These are phyloP conservation scores for Cactoblastis cactorum DNA, from an alignment of 2,888 invertebrate species.

Conservation along the genomic window DNA sequence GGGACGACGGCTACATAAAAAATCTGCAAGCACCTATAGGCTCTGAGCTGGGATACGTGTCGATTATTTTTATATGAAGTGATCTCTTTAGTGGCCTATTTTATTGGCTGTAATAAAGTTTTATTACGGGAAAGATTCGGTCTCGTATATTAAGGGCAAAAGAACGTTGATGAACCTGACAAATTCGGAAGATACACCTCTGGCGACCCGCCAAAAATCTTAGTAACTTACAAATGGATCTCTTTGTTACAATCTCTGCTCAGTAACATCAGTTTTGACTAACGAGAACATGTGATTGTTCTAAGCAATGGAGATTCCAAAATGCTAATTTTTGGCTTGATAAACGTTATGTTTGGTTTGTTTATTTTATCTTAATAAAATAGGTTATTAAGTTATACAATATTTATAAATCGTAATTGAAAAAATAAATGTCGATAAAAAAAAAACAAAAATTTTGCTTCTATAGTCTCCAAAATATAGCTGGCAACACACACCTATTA, in stretches of 20 bases:
- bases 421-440: too few relatives aligned
- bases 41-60: slow-evolving; percentile 34
- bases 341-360: too few relatives aligned
- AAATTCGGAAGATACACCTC: slow-evolving; percentile 46
- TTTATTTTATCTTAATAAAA: background rate
- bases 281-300: background rate
- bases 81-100: slow-evolving; percentile 51
- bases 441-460: background rate
- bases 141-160: slow-evolving; percentile 54
- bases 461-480: background rate
- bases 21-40: slow-evolving; percentile 31
- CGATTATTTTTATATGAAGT: slow-evolving; percentile 55
- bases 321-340: too few relatives aligned
- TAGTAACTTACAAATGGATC: background rate
- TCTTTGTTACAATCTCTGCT: background rate
- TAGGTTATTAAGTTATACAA: background rate
- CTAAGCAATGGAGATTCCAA: background rate
- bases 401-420: too few relatives aligned
- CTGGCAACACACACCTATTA: background rate
- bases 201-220: slow-evolving; percentile 51
- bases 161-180: slow-evolving; percentile 65
- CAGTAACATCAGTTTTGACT: background rate
- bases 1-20: slow-evolving; percentile 28
- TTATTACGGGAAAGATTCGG: slow-evolving; percentile 59
- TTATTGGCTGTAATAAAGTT: slow-evolving; percentile 57